Evolutionary conservation across 1,140 invertebrate species (phyloP).

Genomic region (Aphidius ervi): DNA sequence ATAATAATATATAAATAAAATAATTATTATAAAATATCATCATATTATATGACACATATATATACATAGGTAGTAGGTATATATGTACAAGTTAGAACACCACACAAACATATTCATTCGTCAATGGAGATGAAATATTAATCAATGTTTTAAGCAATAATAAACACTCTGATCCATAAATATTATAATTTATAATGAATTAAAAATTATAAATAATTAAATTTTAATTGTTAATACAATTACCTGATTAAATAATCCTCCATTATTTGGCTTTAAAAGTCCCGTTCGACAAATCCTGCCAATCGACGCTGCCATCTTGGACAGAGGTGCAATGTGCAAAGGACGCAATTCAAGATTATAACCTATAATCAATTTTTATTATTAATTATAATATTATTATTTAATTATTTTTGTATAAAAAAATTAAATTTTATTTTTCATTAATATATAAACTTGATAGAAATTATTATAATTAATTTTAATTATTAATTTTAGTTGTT

Average conservation of each 20-base stretch:
- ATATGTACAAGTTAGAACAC: too few relatives aligned
- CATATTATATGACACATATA: too few relatives aligned
- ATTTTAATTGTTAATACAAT: constrained; percentile 22
- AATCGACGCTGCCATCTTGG: constrained; percentile 78
- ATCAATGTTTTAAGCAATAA: constrained; percentile 11
- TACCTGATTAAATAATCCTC: constrained; percentile 54
- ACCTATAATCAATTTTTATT: constrained; percentile 4
- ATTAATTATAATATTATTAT: not conserved
- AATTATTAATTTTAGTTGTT: too few relatives aligned
- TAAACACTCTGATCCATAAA: constrained; percentile 37
- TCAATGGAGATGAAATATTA: too few relatives aligned
- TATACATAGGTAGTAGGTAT: too few relatives aligned
- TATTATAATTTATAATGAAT: constrained; percentile 6
- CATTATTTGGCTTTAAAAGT: constrained; percentile 63
- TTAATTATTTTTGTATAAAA: not conserved
- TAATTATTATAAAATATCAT: too few relatives aligned
- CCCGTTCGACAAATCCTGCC: constrained; percentile 76
- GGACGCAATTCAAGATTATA: constrained; percentile 29
- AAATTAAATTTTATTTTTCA: too few relatives aligned
- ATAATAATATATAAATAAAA: too few relatives aligned
- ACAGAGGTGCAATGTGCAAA: constrained; percentile 43
- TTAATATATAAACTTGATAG: too few relatives aligned
- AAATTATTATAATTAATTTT: too few relatives aligned
- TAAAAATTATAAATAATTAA: not conserved
- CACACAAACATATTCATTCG: too few relatives aligned